These are phyloP conservation scores for Erpornis zantholeuca DNA, from an alignment of 2,113 vertebrate species.

Conservation along the genomic window DNA sequence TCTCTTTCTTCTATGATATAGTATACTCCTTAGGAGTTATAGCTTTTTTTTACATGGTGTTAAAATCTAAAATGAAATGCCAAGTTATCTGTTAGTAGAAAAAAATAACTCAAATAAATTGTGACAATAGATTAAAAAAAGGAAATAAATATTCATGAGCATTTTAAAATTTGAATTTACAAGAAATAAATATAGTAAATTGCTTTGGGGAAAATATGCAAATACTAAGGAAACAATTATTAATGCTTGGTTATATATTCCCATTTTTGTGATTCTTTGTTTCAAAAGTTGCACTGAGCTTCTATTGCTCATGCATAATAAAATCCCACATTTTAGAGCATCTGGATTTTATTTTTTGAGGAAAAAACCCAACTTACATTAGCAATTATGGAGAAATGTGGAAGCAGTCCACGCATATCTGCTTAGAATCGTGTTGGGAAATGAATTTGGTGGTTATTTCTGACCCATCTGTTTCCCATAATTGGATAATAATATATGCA, in stretches of 20 bases:
- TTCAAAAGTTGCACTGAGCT: background rate
- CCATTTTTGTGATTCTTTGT: background rate
- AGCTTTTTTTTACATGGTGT: background rate
- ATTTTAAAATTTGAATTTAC: constrained; percentile 33
- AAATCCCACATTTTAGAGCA: background rate
- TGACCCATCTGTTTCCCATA: background rate
- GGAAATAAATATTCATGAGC: constrained; percentile 45
- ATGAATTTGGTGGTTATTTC: background rate
- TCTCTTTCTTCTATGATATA: background rate
- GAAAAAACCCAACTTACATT: background rate
- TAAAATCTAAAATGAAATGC: background rate
- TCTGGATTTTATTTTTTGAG: background rate
- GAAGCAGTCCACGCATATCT: background rate
- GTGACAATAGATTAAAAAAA: background rate
- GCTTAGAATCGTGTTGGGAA: background rate
- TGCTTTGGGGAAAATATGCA: background rate
- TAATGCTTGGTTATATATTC: constrained; percentile 1
- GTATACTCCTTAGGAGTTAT: background rate
- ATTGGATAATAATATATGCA: background rate
- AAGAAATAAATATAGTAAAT: constrained; percentile 15
- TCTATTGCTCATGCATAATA: background rate
- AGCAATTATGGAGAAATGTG: background rate
- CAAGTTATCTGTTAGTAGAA: background rate
- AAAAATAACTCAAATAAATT: background rate
- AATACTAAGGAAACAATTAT: constrained; percentile 21